A percentile compares a stretch with the other conserved stretches of the same genome.
phyloP scores from a whole-genome alignment of 2,888 invertebrate species.

The Latheticus oryzae region DNA sequence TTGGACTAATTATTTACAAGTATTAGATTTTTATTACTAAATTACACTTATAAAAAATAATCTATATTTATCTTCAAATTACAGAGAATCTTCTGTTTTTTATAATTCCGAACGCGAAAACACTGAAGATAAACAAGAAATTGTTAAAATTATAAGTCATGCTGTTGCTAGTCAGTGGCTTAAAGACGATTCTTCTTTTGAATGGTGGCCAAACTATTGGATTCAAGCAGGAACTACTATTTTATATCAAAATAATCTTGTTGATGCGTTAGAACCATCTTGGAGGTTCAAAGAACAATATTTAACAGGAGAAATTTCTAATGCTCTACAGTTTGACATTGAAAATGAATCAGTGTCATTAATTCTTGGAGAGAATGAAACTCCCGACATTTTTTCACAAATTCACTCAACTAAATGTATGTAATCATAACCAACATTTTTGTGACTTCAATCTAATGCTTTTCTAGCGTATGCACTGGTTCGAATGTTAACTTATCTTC shows the following conservation, averaged over 20 bases:
- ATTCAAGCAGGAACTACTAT: slow-evolving; percentile 69
- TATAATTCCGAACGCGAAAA: slow-evolving; percentile 7
- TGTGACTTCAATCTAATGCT: too few species aligned
- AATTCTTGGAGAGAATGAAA: slow-evolving; percentile 60
- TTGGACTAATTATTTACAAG: slow-evolving; percentile 84
- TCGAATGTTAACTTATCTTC: slow-evolving; percentile 6
- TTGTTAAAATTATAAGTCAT: slow-evolving; percentile 65
- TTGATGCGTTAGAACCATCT: slow-evolving; percentile 55
- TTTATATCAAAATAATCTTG: slow-evolving; percentile 65
- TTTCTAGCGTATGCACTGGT: slow-evolving; percentile 10
- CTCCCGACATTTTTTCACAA: slow-evolving; percentile 1
- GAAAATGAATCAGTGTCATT: neutral
- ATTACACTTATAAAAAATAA: neutral
- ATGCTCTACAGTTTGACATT: slow-evolving; percentile 60
- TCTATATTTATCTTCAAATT: neutral
- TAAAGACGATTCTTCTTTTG: slow-evolving; percentile 63
- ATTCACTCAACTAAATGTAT: slow-evolving; percentile 1
- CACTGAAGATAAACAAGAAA: slow-evolving; percentile 48
- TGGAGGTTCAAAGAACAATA: slow-evolving; percentile 66
- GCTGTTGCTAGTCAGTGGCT: slow-evolving; percentile 71
- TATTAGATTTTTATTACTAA: slow-evolving; percentile 50
- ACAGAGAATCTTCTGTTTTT: slow-evolving; percentile 26
- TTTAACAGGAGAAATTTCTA: slow-evolving; percentile 61
- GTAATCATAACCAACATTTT: too few species aligned
- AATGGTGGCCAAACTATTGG: slow-evolving; percentile 65